phyloP scores from a whole-genome alignment of 2,797 vertebrate genomes.

The Chromis chromis region DNA sequence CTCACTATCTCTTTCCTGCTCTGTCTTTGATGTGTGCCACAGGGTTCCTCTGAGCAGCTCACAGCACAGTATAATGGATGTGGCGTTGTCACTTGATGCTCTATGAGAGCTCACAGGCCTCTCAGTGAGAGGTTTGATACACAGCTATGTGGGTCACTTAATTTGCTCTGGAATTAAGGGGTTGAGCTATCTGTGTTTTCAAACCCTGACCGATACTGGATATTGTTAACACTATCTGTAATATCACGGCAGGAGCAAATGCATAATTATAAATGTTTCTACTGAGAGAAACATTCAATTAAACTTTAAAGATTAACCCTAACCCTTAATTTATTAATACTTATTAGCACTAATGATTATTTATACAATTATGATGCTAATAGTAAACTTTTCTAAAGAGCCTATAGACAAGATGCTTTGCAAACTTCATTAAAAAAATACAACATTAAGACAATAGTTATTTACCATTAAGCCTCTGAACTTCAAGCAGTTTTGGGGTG shows the following conservation, averaged over 20 bases:
- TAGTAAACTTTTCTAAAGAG: too few relatives aligned
- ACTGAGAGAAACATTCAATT: neutral
- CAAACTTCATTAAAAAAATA: too few relatives aligned
- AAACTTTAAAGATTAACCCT: neutral
- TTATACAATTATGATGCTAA: too few relatives aligned
- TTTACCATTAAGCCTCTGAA: too few relatives aligned
- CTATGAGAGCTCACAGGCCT: conserved; percentile 33
- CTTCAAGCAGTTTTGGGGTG: too few relatives aligned
- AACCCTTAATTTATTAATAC: too few relatives aligned
- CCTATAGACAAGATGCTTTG: too few relatives aligned
- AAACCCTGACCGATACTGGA: neutral
- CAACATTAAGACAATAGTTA: too few relatives aligned
- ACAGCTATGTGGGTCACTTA: conserved; percentile 45
- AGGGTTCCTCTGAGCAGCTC: conserved; percentile 67
- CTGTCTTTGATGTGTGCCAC: conserved; percentile 70
- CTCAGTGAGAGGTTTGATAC: conserved; percentile 33
- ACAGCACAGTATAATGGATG: conserved; percentile 60
- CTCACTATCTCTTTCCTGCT: conserved; percentile 17
- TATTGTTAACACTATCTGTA: conserved; percentile 3
- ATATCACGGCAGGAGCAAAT: neutral
- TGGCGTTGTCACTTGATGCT: conserved; percentile 61
- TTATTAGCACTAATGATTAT: too few relatives aligned
- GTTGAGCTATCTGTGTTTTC: conserved; percentile 5
- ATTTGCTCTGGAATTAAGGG: conserved; percentile 25
- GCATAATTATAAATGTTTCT: neutral